Evolutionary conservation across 2,888 invertebrate genomes (phyloP).

Genomic region (Dicyrtomina minuta): DNA sequence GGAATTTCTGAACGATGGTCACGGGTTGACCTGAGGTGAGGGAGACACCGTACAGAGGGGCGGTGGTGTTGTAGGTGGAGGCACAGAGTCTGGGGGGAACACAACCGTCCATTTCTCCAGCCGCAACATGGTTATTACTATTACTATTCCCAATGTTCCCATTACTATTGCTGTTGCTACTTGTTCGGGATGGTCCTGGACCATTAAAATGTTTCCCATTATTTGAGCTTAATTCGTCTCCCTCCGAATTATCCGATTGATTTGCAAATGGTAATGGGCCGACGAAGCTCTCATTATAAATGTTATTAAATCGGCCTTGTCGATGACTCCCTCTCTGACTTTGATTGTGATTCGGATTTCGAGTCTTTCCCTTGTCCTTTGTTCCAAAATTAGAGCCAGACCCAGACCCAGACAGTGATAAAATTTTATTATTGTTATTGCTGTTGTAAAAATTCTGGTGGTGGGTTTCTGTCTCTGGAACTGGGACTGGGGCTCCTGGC

Average conservation of each 20-base stretch:
- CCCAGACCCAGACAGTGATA: too few relatives aligned
- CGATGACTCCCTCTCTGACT: slow-evolving; percentile 4
- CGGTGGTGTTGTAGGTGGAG: slow-evolving; percentile 88
- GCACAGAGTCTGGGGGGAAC: slow-evolving; percentile 78
- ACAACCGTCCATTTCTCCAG: slow-evolving; percentile 55
- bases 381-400: too few relatives aligned
- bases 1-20: slow-evolving; percentile 81
- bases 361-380: too few relatives aligned
- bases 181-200: too few relatives aligned
- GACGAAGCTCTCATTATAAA: neutral
- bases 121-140: neutral
- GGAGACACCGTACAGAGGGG: slow-evolving; percentile 89
- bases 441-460: too few relatives aligned
- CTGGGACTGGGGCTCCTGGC: neutral
- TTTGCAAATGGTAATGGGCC: too few relatives aligned
- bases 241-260: too few relatives aligned
- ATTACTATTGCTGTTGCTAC: neutral
- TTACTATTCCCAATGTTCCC: slow-evolving; percentile 13
- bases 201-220: too few relatives aligned
- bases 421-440: too few relatives aligned
- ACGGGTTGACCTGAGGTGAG: slow-evolving; percentile 89
- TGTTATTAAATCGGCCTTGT: slow-evolving; percentile 29
- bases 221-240: too few relatives aligned
- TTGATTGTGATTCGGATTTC: neutral
- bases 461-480: slow-evolving; percentile 12